Evolutionary conservation across 1,140 invertebrate species (phyloP).

Genomic region (Branchinecta lindahli): DNA sequence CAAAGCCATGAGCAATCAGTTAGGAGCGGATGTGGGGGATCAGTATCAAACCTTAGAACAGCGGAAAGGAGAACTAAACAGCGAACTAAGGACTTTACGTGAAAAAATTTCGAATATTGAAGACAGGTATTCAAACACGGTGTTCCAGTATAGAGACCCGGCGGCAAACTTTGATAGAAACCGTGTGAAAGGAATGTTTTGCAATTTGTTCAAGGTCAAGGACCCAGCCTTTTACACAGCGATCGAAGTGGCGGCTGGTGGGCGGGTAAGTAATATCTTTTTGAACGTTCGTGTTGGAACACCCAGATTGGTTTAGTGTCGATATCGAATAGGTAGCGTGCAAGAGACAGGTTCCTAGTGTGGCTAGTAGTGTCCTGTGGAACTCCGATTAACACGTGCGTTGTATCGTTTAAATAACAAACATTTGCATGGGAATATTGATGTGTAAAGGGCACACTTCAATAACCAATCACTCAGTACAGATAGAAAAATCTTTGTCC

Average conservation of each 20-base stretch:
- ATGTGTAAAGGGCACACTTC: too few species aligned
- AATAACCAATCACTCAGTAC: too few species aligned
- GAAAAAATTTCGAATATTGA: conserved; percentile 16
- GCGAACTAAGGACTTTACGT: conserved; percentile 12
- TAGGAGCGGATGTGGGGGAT: neutral
- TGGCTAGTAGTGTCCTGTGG: too few species aligned
- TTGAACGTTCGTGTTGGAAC: neutral
- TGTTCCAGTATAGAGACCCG: conserved; percentile 60
- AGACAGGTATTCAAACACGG: conserved; percentile 32
- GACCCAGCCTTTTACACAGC: conserved; percentile 58
- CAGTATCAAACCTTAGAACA: conserved; percentile 15
- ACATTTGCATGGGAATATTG: too few species aligned
- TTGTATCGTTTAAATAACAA: too few species aligned
- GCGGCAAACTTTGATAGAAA: conserved; percentile 55
- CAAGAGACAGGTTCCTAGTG: too few species aligned
- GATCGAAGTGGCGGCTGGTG: conserved; percentile 70
- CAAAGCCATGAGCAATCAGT: conserved; percentile 35
- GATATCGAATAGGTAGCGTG: too few species aligned
- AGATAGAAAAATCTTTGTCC: too few species aligned
- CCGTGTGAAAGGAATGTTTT: conserved; percentile 55
- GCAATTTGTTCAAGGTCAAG: conserved; percentile 53
- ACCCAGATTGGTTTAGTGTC: too few species aligned
- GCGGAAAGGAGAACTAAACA: conserved; percentile 5
- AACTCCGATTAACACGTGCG: too few species aligned
- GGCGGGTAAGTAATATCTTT: conserved; percentile 42